Evolutionary conservation across 30 jellyfish, hydroid and myxozoan species (phyloP).

Genomic region (Aurelia aurita complex sp. Pacific): DNA sequence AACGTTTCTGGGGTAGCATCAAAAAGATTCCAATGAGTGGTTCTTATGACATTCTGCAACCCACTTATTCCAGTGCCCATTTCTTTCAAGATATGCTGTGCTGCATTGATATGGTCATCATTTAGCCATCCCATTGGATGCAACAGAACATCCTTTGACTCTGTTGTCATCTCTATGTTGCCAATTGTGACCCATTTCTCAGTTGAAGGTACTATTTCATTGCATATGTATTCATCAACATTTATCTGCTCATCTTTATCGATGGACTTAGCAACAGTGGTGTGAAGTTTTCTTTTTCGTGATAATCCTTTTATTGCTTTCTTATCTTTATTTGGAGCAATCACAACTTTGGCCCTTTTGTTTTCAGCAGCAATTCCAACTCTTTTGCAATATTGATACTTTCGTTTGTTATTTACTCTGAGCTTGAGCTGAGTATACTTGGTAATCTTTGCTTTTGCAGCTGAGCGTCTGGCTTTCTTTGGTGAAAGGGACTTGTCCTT

Average conservation of each 20-base stretch:
- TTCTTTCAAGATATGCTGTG: constrained; percentile 10
- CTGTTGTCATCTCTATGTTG: background rate
- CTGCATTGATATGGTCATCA: constrained; percentile 20
- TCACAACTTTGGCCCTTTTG: constrained; percentile 18
- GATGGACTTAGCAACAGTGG: too few species aligned
- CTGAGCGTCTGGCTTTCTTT: constrained; percentile 8
- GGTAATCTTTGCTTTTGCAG: constrained; percentile 14
- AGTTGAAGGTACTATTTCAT: too few species aligned
- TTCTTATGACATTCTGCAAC: background rate
- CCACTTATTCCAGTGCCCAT: constrained; percentile 7
- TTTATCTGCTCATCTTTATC: too few species aligned
- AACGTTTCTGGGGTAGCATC: background rate
- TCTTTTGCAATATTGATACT: constrained; percentile 13
- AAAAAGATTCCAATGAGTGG: background rate
- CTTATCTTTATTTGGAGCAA: too few species aligned
- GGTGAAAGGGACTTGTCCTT: constrained; percentile 30
- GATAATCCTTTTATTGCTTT: too few species aligned
- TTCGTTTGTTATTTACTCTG: constrained; percentile 8
- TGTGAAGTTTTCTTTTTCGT: too few species aligned
- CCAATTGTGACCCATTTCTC: constrained; percentile 20
- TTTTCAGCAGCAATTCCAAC: constrained; percentile 33
- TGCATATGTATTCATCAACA: too few species aligned
- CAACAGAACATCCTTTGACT: background rate
- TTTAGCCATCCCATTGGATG: constrained; percentile 26
- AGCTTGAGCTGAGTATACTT: constrained; percentile 4